Evolutionary conservation across 2,888 invertebrate genomes (phyloP).

Genomic region (Tortricodes alternella): DNA sequence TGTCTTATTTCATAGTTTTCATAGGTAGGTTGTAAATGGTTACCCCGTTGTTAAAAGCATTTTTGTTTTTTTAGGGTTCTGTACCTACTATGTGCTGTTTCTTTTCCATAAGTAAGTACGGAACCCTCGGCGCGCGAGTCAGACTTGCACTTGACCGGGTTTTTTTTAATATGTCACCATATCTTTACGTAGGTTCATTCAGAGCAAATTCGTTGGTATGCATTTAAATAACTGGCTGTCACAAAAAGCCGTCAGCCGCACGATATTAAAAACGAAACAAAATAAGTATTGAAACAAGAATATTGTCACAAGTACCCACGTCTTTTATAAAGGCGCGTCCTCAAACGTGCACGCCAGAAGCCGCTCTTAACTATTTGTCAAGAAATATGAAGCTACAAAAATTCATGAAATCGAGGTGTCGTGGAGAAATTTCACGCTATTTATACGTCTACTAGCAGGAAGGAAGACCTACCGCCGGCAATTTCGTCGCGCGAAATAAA

Average conservation of each 20-base stretch:
- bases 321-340: conserved; percentile 25
- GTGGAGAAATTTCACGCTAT: conserved; percentile 48
- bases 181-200: too few relatives aligned
- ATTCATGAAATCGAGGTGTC: conserved; percentile 51
- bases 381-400: conserved; percentile 52
- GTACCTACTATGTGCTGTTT: too few relatives aligned
- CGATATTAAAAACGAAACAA: conserved; percentile 5
- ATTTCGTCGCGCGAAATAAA: conserved; percentile 48
- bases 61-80: too few relatives aligned
- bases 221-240: background rate
- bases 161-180: too few relatives aligned
- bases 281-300: conserved; percentile 23
- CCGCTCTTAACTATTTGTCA: conserved; percentile 49
- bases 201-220: background rate
- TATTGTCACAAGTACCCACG: conserved; percentile 12
- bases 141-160: too few relatives aligned
- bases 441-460: conserved; percentile 46
- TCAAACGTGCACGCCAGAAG: conserved; percentile 24
- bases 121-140: too few relatives aligned
- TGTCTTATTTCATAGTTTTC: too few relatives aligned
- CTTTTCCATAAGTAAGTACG: too few relatives aligned
- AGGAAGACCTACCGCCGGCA: conserved; percentile 48
- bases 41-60: too few relatives aligned
- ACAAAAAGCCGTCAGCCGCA: background rate
- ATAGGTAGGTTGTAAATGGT: too few relatives aligned